Evolutionary conservation across 92 coral and sea anemone species (phyloP).

Genomic region (Desmophyllum pertusum): DNA sequence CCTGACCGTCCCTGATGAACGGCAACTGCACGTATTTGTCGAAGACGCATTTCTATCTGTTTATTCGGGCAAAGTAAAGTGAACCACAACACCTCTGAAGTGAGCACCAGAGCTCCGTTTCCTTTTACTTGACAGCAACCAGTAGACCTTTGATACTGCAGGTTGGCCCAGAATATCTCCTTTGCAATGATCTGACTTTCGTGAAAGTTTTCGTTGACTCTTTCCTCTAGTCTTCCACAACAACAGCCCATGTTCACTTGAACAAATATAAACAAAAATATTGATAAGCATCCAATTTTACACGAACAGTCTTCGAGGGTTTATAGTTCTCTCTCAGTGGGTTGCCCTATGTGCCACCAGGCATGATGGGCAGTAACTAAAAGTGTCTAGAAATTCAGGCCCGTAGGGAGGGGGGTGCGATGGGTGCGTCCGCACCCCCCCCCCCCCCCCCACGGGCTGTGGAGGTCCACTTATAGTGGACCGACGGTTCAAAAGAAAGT

Average conservation of each 20-base stretch:
- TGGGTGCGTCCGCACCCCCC: no score
- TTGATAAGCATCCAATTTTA: background rate
- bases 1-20: background rate
- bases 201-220: background rate
- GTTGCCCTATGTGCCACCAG: no score
- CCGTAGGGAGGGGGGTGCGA: no score
- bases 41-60: conserved; percentile 17
- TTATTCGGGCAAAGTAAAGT: background rate
- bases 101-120: conserved; percentile 21
- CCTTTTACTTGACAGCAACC: conserved; percentile 13
- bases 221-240: conserved; percentile 7
- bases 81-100: conserved; percentile 27
- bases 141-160: conserved; percentile 2
- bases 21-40: background rate
- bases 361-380: no score
- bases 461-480: no score
- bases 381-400: no score
- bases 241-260: conserved; percentile 1
- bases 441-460: no score
- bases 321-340: no score
- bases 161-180: conserved; percentile 8
- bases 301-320: no score
- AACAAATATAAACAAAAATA: background rate
- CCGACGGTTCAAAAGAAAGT: no score
- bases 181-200: conserved; percentile 3